These are phyloP conservation scores for Falco punctatus DNA, from an alignment of 2,113 vertebrate species.

Conservation along the genomic window DNA sequence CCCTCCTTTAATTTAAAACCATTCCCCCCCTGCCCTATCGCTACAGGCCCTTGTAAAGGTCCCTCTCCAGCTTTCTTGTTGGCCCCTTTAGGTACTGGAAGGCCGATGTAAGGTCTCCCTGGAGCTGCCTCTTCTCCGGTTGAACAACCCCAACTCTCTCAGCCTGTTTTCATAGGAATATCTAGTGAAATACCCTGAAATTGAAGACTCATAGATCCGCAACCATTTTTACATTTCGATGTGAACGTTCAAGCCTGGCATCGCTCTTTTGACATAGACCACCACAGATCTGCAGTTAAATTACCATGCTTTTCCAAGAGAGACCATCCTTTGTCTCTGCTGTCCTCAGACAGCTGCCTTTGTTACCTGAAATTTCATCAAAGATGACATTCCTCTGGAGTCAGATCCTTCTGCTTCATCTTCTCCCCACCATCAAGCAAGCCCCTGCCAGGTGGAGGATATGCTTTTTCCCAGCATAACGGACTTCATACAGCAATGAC, in stretches of 20 bases:
- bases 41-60: too few relatives aligned
- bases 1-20: too few relatives aligned
- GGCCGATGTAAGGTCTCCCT: too few relatives aligned
- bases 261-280: not conserved
- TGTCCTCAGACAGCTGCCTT: not conserved
- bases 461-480: accelerated
- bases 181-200: not conserved
- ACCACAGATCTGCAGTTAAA: not conserved
- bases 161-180: too few relatives aligned
- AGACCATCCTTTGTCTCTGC: not conserved
- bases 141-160: too few relatives aligned
- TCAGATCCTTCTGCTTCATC: not conserved
- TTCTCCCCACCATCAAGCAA: too few relatives aligned
- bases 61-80: too few relatives aligned
- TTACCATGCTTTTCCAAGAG: not conserved
- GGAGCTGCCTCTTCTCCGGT: too few relatives aligned
- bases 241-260: not conserved
- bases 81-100: too few relatives aligned
- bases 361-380: not conserved
- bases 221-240: not conserved
- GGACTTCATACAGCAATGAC: accelerated
- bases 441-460: not conserved
- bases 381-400: not conserved
- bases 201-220: not conserved
- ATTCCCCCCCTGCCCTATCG: too few relatives aligned